These are phyloP conservation scores for Acheta domesticus DNA, from an alignment of 2,888 invertebrate genomes.

Conservation along the genomic window DNA sequence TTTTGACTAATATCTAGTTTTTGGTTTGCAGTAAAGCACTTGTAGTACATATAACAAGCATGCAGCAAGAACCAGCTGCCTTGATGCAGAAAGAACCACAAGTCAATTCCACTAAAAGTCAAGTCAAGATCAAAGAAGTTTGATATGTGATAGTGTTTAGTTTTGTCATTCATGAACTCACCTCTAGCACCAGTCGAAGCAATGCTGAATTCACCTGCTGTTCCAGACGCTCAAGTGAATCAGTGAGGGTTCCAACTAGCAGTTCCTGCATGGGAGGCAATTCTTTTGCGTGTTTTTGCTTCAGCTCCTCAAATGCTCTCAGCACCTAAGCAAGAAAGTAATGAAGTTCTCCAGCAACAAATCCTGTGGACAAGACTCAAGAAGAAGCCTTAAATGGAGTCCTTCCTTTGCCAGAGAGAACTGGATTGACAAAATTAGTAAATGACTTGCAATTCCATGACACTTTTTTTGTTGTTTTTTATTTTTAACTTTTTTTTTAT, in stretches of 20 bases:
- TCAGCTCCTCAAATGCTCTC: slow-evolving; percentile 26
- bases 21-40: too few relatives aligned
- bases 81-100: too few relatives aligned
- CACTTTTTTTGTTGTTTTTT: too few relatives aligned
- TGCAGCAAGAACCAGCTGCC: too few relatives aligned
- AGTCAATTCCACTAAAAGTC: too few relatives aligned
- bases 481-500: too few relatives aligned
- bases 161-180: slow-evolving; percentile 39
- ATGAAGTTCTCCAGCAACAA: not conserved
- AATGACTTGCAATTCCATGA: too few relatives aligned
- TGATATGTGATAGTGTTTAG: too few relatives aligned
- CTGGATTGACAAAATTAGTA: too few relatives aligned
- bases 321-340: slow-evolving; percentile 27
- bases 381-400: slow-evolving; percentile 5
- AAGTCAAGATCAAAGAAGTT: too few relatives aligned
- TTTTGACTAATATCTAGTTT: too few relatives aligned
- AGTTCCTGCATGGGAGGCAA: not conserved
- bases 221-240: slow-evolving; percentile 61
- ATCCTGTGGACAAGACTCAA: not conserved
- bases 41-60: too few relatives aligned
- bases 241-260: slow-evolving; percentile 39
- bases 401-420: not conserved
- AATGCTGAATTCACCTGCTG: slow-evolving; percentile 64
- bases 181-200: slow-evolving; percentile 55
- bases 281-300: slow-evolving; percentile 7